Conservation (phyloP, 1,140 invertebrate species). For the Helicoverpa zea region DNA sequence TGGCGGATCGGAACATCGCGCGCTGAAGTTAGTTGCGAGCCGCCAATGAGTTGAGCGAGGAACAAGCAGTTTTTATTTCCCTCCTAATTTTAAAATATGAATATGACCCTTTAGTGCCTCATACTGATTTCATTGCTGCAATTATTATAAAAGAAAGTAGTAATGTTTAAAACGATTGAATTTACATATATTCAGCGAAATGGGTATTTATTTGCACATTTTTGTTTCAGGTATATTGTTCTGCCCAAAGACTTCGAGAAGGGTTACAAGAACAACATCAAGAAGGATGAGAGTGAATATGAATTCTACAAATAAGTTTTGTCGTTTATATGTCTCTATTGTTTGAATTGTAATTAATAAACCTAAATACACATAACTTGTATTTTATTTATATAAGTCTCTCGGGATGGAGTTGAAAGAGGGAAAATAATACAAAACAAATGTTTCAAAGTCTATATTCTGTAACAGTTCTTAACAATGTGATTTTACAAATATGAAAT, state of each 20-base stretch:
- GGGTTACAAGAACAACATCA: conserved; percentile 99
- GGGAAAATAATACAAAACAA: conserved; percentile 40
- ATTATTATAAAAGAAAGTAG: too few species aligned
- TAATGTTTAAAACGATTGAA: too few species aligned
- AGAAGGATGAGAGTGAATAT: conserved; percentile 99
- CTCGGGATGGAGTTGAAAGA: too few species aligned
- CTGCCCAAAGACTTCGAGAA: conserved; percentile 99
- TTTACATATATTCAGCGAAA: too few species aligned
- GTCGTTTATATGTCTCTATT: conserved; percentile 25
- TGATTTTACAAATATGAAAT: conserved; percentile 69
- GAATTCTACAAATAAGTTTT: conserved; percentile 99
- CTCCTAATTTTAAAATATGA: too few species aligned
- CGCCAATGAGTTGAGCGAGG: too few species aligned
- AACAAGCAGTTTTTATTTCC: too few species aligned
- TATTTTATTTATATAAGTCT: neutral
- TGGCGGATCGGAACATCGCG: too few species aligned
- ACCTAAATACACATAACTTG: conserved; percentile 15
- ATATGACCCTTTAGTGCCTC: too few species aligned
- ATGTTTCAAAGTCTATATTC: conserved; percentile 81
- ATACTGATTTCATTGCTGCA: too few species aligned
- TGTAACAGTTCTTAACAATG: conserved; percentile 85
- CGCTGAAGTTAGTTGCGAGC: too few species aligned
- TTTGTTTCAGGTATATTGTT: conserved; percentile 94
- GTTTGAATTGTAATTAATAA: conserved; percentile 43
- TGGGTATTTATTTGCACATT: neutral